Conservation (phyloP, 2,888 invertebrate species). For the Brachyptera putata region DNA sequence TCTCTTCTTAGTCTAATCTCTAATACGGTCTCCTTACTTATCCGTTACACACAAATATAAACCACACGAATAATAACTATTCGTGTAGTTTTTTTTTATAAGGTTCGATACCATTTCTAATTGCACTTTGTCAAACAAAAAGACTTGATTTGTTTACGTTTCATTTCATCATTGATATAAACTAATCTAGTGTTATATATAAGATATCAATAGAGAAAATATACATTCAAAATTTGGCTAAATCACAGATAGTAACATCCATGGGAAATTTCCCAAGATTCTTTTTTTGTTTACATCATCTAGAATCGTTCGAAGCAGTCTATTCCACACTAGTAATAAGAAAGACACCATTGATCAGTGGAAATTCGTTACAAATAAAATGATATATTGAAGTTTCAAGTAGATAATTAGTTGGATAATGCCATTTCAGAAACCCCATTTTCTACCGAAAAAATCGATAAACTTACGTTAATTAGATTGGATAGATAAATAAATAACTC, state of each 20-base stretch:
- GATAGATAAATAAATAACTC: too few species aligned
- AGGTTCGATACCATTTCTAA: constrained; percentile 46
- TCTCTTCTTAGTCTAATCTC: constrained; percentile 24
- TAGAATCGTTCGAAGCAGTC: constrained; percentile 33
- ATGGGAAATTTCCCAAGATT: constrained; percentile 35
- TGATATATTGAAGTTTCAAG: constrained; percentile 20
- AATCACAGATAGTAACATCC: constrained; percentile 52
- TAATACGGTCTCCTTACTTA: constrained; percentile 6
- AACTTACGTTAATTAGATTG: too few species aligned
- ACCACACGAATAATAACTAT: constrained; percentile 16
- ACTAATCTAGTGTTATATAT: constrained; percentile 40
- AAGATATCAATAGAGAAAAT: constrained; percentile 56
- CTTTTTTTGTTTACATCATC: constrained; percentile 13
- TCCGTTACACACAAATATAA: constrained; percentile 19
- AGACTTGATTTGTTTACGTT: constrained; percentile 46
- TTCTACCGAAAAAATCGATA: constrained; percentile 23
- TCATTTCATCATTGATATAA: constrained; percentile 36
- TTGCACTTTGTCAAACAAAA: constrained; percentile 55
- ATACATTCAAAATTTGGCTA: constrained; percentile 57
- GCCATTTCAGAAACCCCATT: too few species aligned
- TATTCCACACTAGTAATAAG: constrained; percentile 27
- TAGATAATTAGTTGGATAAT: too few species aligned
- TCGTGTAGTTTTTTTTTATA: constrained; percentile 18
- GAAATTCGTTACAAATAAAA: constrained; percentile 19
- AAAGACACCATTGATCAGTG: constrained; percentile 25